Evolutionary conservation across 2,888 invertebrate genomes (phyloP), one percentile per base, ranked within the genome.

Genomic region (Eilema depressum): DNA sequence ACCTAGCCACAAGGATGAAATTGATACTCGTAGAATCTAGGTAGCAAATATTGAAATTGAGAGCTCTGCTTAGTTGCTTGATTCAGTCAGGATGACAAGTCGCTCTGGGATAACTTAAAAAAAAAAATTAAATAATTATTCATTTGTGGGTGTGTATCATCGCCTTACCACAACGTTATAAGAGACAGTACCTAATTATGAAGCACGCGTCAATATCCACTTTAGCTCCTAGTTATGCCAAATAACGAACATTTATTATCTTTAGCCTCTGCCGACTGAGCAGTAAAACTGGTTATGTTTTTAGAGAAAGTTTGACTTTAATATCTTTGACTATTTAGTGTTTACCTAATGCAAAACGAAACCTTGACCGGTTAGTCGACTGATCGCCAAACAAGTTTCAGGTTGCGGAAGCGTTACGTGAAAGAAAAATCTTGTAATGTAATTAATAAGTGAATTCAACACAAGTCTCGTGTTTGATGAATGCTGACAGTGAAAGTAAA

Each of bases 301-400:
- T 75, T 74, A 71, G 83, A 81, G 82, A 82, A 82, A 82, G 82
- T 82, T 81, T 59, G 79, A 77, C 69, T 78, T 82, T 74, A 75
- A 81, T 82, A 75, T 70, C 72, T 78, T 70, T 74, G 71, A 68
- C 75, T 72, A 74, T 69, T 65, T n/a, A n/a, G n/a, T n/a, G n/a
- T n/a, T n/a, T 67, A 63, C 57, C 57, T 59, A 75, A 75, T 77
- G 81, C 81, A 73, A 81, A 81, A 74, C 71, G 74, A 83, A 83
- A 82, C 82, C 83, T 81, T 82, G 83, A 83, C 83, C 76, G 79
- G 82, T 79, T 78, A 72, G 71, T 71, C 76, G 71, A 79, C 77
- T 74, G 71, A 75, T 81, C 76, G 61, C 63, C 76, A 75, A 83
- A 83, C 83, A 56, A 75, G 79, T 81, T 74, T 77, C 73, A 70